phyloP scores from a whole-genome alignment of 2,797 vertebrate species.

The Borostomias antarcticus region DNA sequence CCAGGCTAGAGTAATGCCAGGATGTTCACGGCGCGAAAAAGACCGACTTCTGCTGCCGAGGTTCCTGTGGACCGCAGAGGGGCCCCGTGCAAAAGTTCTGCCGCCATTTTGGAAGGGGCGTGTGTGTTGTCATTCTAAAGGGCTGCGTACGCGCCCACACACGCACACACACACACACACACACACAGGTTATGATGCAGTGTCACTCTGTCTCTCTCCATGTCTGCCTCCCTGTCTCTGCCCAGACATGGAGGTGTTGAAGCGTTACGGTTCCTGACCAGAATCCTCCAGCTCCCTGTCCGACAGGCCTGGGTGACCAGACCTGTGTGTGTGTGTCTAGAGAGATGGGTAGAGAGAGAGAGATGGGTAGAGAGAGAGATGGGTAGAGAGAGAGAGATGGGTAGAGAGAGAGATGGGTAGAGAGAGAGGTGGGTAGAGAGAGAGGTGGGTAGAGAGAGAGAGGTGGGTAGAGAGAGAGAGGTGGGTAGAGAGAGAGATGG shows the following conservation, averaged over 20 bases:
- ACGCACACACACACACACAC: background rate
- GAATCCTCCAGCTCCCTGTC: constrained; percentile 15
- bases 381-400: constrained; percentile 38
- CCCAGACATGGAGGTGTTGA: constrained; percentile 3
- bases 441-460: constrained; percentile 11
- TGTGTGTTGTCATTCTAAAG: background rate
- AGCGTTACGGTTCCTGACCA: constrained; percentile 1
- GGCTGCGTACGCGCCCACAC: background rate
- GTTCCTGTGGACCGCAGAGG: too few relatives aligned
- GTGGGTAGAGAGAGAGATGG: too few relatives aligned
- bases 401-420: background rate
- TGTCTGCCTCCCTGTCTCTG: background rate
- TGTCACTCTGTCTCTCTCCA: background rate
- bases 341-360: background rate
- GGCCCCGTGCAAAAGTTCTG: too few relatives aligned
- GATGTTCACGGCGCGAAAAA: too few relatives aligned
- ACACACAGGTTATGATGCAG: background rate
- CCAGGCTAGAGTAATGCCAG: too few relatives aligned
- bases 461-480: background rate
- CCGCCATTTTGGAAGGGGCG: too few relatives aligned
- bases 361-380: background rate
- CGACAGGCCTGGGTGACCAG: background rate
- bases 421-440: background rate
- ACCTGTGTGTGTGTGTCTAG: constrained; percentile 8
- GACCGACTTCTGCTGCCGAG: too few relatives aligned